A percentile compares a stretch with the other conserved stretches of the same genome.
These are phyloP conservation scores for Drosophila lacicola DNA, from an alignment of 2,888 invertebrate species.

Conservation along the genomic window DNA sequence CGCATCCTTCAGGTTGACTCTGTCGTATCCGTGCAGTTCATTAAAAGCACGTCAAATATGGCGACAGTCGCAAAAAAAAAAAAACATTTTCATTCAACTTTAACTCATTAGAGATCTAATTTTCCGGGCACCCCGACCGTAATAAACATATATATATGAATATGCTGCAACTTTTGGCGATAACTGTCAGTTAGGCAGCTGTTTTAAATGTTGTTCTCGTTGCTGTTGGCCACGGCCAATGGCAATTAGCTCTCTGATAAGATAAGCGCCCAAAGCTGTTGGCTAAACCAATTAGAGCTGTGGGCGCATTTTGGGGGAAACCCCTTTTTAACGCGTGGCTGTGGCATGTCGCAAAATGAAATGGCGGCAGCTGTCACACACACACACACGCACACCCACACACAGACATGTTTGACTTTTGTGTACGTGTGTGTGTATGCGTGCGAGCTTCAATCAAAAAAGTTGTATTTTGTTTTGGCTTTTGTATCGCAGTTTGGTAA, in stretches of 20 bases:
- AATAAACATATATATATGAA: conserved; percentile 21
- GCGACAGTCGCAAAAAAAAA: conserved; percentile 30
- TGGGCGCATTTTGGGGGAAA: conserved; percentile 22
- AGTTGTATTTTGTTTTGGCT: conserved; percentile 52
- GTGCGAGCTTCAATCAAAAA: conserved; percentile 72
- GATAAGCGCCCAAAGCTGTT: conserved; percentile 73
- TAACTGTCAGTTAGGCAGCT: conserved; percentile 52
- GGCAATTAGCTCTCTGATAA: conserved; percentile 77
- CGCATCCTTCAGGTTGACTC: conserved; percentile 32
- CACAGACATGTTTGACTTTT: conserved; percentile 38
- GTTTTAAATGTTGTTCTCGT: conserved; percentile 12
- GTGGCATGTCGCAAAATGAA: conserved; percentile 67
- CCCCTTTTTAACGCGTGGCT: conserved; percentile 60
- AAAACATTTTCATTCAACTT: conserved; percentile 28
- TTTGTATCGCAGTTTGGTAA: conserved; percentile 57
- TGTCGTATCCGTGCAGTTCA: conserved; percentile 50
- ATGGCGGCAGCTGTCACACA: conserved; percentile 73
- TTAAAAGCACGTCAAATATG: conserved; percentile 70
- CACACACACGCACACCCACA: conserved; percentile 7
- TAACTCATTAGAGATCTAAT: conserved; percentile 56
- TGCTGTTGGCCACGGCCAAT: conserved; percentile 53
- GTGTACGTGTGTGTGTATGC: conserved; percentile 3
- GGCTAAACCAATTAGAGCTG: conserved; percentile 74
- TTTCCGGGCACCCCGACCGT: neutral
- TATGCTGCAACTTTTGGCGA: conserved; percentile 55